Conservation (phyloP, 2,888 invertebrate species). For the Eremobia ochroleuca region DNA sequence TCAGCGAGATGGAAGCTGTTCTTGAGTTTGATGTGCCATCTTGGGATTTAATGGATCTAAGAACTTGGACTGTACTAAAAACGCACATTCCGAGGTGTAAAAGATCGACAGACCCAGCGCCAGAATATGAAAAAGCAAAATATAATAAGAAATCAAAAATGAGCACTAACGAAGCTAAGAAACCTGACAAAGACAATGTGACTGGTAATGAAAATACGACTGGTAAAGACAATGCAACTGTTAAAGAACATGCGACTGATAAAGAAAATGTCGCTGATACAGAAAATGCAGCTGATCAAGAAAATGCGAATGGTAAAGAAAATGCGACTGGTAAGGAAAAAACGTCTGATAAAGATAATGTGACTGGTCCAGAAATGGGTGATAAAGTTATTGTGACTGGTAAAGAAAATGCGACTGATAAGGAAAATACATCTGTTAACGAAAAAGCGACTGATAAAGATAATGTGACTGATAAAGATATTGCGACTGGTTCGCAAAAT, state of each 20-base stretch:
- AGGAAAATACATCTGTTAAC: not conserved
- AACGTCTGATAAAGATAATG: too few relatives aligned
- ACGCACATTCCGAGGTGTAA: slow-evolving; percentile 32
- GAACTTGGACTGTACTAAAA: slow-evolving; percentile 40
- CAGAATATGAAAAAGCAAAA: slow-evolving; percentile 41
- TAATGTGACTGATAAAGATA: not conserved
- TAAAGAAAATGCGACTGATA: not conserved
- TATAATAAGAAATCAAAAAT: slow-evolving; percentile 31
- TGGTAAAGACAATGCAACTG: not conserved
- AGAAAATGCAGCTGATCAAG: not conserved
- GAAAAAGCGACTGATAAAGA: not conserved
- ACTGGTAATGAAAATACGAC: not conserved
- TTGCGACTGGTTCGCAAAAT: not conserved
- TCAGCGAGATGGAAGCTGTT: slow-evolving; percentile 41
- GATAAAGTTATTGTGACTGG: not conserved
- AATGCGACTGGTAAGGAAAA: too few relatives aligned
- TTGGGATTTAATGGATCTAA: slow-evolving; percentile 44
- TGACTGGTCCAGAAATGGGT: not conserved
- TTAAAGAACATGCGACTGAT: not conserved
- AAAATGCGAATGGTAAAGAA: not conserved
- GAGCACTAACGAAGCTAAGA: not conserved
- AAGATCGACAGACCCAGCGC: slow-evolving; percentile 40
- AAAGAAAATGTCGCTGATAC: not conserved
- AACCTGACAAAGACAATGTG: not conserved
- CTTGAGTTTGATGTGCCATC: slow-evolving; percentile 46